Conservation (phyloP, 2,888 invertebrate genomes). For the Tipula lateralis region DNA sequence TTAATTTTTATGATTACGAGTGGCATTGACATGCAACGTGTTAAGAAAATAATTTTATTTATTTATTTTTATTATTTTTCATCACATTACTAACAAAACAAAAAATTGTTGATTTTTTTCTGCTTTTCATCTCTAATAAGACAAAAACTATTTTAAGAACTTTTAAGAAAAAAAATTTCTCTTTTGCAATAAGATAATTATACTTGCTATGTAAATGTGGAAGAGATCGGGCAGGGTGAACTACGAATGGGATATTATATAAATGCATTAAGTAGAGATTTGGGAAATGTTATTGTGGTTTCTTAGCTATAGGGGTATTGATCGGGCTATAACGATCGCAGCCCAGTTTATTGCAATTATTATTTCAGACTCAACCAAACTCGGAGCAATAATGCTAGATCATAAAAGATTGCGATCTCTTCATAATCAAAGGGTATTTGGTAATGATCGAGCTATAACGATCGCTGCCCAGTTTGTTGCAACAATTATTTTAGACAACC, state of each 20-base stretch:
- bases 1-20: not conserved
- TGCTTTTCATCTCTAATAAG: not conserved
- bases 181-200: not conserved
- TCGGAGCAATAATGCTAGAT: too few relatives aligned
- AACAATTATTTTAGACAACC: too few relatives aligned
- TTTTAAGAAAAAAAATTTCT: not conserved
- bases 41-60: not conserved
- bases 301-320: too few relatives aligned
- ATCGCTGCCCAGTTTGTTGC: too few relatives aligned
- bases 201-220: not conserved
- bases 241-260: too few relatives aligned
- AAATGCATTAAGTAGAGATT: too few relatives aligned
- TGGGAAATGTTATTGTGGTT: not conserved
- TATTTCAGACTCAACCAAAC: too few relatives aligned
- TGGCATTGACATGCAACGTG: slow-evolving; percentile 11
- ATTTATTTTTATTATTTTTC: slow-evolving; percentile 19
- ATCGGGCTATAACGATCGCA: too few relatives aligned
- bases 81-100: not conserved
- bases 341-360: too few relatives aligned
- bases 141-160: not conserved
- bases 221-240: not conserved
- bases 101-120: not conserved
- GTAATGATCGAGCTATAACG: too few relatives aligned
- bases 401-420: too few relatives aligned
- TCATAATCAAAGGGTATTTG: too few relatives aligned